Evolutionary conservation across 2,888 invertebrate genomes (phyloP), one percentile per base, ranked within the genome.

Genomic region (Cephalotes varians): DNA sequence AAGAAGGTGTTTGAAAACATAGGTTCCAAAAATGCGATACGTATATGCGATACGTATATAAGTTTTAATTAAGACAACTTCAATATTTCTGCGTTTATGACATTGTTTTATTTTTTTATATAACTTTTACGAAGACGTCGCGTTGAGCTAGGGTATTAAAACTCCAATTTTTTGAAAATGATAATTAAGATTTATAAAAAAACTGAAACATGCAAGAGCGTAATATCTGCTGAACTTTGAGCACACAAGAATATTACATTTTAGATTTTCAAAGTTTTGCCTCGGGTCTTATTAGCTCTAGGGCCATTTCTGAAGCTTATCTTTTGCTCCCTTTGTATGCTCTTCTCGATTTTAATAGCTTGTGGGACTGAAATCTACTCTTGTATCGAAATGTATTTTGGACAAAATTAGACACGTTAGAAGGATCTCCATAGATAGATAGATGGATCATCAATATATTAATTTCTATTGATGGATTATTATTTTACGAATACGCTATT

Each of bases 281-380:
- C 21, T 31, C 67, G 69, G 77, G 77, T n/a, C 2, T 44, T 25
- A 7, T 28, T 25, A 40, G 5, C 15, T 51, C 37, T 65, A 76
- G 15, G 25, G 76, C 64, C 77, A 44, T 44, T 44, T 54, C 69
- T 77, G 69, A 15, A 21, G 21, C 15, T 77, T 21, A 31, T 85
- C 80, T 76, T 28, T 40, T 18, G 64, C 28, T 67, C 72, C 81
- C 79, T 85, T 82, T 93, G 92, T 93, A 85, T 92, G 86, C 91
- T 91, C 92, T 93, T 94, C 93, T 93, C 93, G 79, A 76, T 87
- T 86, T 89, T 88, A 86, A 90, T 90, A 83, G 86, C 79, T 56
- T 31, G 79, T 81, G 64, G 71, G 71, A 65, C 73, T 51, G 58
- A 54, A 79, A 85, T 74, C 81, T 67, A 81, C 62, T 62, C 31